phyloP scores from a whole-genome alignment of 2,113 vertebrate genomes.

The Microtus montanus region DNA sequence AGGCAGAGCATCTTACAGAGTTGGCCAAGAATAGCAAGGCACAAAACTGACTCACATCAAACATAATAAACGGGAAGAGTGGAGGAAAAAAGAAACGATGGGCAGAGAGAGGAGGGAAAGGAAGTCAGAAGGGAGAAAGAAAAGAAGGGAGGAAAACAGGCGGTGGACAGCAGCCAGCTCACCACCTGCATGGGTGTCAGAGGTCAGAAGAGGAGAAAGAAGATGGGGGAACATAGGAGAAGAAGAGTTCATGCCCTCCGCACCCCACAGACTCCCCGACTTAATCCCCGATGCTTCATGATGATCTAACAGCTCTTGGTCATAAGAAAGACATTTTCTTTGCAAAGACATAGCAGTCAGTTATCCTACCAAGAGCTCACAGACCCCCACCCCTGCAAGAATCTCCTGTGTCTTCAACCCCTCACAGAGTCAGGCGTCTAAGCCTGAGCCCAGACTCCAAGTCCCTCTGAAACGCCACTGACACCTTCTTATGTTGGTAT shows the following conservation, averaged over 20 bases:
- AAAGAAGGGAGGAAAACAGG: not conserved
- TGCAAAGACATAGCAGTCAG: not conserved
- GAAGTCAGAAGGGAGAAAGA: not conserved
- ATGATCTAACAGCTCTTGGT: not conserved
- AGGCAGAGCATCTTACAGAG: conserved; percentile 45
- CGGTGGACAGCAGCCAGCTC: not conserved
- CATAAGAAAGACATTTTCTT: not conserved
- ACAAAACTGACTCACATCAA: conserved; percentile 53
- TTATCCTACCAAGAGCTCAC: not conserved
- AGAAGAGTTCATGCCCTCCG: fast-evolving
- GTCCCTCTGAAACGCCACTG: not conserved
- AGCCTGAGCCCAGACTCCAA: not conserved
- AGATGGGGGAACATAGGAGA: not conserved
- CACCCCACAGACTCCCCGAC: not conserved
- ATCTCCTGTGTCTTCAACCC: not conserved
- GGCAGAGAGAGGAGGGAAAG: not conserved
- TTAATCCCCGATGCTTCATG: not conserved
- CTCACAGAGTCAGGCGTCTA: not conserved
- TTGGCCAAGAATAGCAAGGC: conserved; percentile 44
- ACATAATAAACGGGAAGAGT: not conserved
- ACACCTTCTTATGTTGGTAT: not conserved
- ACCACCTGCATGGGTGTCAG: not conserved
- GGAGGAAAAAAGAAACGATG: not conserved
- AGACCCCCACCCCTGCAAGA: fast-evolving
- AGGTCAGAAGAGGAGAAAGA: not conserved